Evolutionary conservation across 1,140 invertebrate species (phyloP), one percentile per base, ranked within the genome.

Genomic region (Heliothis subflexa): DNA sequence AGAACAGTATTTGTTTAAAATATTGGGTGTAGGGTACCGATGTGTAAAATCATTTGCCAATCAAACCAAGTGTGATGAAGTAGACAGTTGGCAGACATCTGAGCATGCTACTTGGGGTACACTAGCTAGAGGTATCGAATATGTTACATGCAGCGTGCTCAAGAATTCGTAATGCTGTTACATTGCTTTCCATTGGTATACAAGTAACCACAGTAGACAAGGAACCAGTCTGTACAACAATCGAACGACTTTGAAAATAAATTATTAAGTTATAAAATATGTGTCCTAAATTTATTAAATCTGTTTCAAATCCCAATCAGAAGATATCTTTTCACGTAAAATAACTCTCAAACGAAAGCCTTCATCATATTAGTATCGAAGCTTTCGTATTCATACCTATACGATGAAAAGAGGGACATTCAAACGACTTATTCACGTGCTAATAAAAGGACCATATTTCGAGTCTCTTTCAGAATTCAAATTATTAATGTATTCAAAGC

Each of bases 131-230:
- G 61, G 21, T 55, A 55, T 33, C 18, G 50, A 33, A 77, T 28
- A 55, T 77, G 59, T 33, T 55, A 18, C 80, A 81, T 81, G 80
- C 80, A 78, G 21, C 80, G 75, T 79, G 78, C 81, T 79, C 59
- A 72, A 78, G 61, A 71, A 68, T 52, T 72, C 59, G 49, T 75
- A 62, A 59, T 52, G 62, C 52, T 77, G 45, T 61, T 71, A 85
- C 83, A 86, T 89, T 90, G 83, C 89, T 90, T 88, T 88, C 86
- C 89, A 90, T 88, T 87, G 75, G 11, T 40, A 1, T 40, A 9
- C 33, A 40, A 40, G 5, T 40, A 40, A 40, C 33, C 33, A 40
- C 21, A 0, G 21, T 25, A 25, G 21, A 25, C 21, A 25, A 25
- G 2, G 21, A 25, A 25, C 5, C 33, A 40, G 33, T 40, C 33